phyloP scores from a whole-genome alignment of 2,113 vertebrate species.

The Dolichotis patagonum region DNA sequence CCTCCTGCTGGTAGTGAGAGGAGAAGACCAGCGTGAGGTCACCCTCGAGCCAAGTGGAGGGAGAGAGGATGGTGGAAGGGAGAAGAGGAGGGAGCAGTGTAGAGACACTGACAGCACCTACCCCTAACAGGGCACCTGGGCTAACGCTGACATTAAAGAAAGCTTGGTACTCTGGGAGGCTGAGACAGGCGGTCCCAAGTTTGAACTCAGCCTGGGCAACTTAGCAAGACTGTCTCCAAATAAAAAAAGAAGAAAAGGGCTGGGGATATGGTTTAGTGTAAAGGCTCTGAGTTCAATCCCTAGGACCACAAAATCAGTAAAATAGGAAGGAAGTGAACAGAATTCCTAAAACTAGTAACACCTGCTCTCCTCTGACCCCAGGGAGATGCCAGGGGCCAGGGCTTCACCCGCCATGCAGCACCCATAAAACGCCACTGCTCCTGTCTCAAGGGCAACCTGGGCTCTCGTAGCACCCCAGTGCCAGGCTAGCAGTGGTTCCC shows the following conservation, averaged over 20 bases:
- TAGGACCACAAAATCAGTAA: background rate
- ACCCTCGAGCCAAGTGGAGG: background rate
- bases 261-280: background rate
- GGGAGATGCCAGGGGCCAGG: too few species aligned
- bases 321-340: background rate
- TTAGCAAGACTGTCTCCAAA: background rate
- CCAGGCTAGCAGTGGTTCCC: background rate
- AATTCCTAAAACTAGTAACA: background rate
- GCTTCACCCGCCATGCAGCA: fast-evolving
- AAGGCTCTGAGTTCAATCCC: background rate
- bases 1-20: background rate
- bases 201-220: background rate
- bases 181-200: background rate
- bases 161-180: background rate
- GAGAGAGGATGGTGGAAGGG: background rate
- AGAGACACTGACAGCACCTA: background rate
- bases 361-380: background rate
- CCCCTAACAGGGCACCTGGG: background rate
- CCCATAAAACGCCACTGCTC: fast-evolving
- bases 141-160: background rate
- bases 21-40: background rate
- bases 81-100: background rate
- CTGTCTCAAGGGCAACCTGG: fast-evolving
- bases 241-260: background rate
- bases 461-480: background rate